phyloP scores from a whole-genome alignment of 2,113 vertebrate species.

The Mobula hypostoma region DNA sequence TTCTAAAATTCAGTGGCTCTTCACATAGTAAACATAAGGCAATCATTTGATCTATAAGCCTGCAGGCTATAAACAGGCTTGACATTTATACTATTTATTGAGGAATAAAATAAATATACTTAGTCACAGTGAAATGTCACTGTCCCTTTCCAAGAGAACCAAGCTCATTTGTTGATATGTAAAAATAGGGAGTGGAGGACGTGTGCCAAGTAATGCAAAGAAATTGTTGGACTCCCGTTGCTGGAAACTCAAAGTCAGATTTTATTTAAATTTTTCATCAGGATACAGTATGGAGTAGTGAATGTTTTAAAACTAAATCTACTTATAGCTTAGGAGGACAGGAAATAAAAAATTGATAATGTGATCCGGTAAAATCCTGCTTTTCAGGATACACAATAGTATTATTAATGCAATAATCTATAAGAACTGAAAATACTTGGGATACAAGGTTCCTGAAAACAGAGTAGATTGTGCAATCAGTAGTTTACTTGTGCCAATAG shows the following conservation, averaged over 20 bases:
- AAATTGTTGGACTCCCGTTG: background rate
- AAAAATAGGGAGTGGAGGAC: background rate
- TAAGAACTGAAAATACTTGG: no score
- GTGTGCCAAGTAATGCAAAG: background rate
- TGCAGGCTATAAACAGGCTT: background rate
- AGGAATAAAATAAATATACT: background rate
- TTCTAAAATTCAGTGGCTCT: background rate
- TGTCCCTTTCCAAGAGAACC: background rate
- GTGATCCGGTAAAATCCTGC: background rate
- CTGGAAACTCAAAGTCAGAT: background rate
- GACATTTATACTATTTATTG: constrained; percentile 13
- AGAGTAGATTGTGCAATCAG: background rate
- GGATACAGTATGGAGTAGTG: background rate
- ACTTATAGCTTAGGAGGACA: background rate
- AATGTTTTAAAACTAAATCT: background rate
- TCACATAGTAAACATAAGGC: background rate
- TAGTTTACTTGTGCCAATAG: background rate
- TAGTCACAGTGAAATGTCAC: constrained; percentile 6
- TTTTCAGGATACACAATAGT: background rate
- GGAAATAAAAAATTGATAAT: background rate
- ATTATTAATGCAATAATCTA: background rate
- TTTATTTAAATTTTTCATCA: background rate
- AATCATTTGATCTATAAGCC: no score
- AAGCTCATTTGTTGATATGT: background rate
- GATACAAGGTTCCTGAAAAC: background rate